Percentiles rank a stretch among this genome's conserved stretches.
phyloP scores from a whole-genome alignment of 2,113 vertebrate species.

The Pterocles gutturalis region DNA sequence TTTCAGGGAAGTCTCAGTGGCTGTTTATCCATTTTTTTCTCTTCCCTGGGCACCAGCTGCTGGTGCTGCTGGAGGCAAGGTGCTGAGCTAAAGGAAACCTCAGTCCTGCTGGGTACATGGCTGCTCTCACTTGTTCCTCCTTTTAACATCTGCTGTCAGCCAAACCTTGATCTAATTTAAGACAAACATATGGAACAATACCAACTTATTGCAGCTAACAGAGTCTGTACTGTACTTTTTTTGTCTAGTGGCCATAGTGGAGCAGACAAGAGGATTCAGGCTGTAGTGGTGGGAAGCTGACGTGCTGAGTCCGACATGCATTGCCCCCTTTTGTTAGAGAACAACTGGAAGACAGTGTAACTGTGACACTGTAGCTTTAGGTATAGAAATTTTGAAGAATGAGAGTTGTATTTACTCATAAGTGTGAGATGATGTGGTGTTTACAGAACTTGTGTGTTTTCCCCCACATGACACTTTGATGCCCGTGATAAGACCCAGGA shows the following conservation, averaged over 20 bases:
- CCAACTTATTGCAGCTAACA: neutral
- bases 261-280: neutral
- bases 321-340: neutral
- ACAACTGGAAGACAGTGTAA: rapidly evolving
- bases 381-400: neutral
- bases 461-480: neutral
- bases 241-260: rapidly evolving
- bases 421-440: neutral
- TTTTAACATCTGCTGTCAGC: neutral
- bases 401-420: neutral
- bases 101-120: neutral
- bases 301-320: rapidly evolving
- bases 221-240: neutral
- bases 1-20: neutral
- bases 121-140: neutral
- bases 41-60: neutral
- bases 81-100: neutral
- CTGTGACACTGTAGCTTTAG: neutral
- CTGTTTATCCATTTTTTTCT: rapidly evolving
- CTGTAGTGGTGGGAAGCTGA: rapidly evolving
- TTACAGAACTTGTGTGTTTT: neutral
- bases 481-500: neutral
- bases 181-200: neutral
- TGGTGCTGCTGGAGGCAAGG: neutral
- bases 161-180: neutral